Conservation (phyloP, 2,888 invertebrate species). For the Epinotia demarniana region DNA sequence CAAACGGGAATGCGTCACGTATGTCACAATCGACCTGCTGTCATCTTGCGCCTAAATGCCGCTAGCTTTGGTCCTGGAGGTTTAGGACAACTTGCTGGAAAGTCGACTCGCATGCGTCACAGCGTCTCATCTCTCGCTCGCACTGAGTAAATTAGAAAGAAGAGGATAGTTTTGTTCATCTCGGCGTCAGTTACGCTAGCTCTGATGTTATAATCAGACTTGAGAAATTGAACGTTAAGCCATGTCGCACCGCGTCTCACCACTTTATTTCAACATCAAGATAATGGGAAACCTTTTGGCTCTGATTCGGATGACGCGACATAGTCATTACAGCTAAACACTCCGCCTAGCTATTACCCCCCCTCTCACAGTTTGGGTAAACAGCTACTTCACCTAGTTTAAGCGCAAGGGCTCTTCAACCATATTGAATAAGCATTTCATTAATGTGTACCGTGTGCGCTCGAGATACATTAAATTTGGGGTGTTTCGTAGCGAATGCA, state of each 20-base stretch:
- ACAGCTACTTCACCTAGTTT: slow-evolving; percentile 11
- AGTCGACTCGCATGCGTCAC: too few relatives aligned
- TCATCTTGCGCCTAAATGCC: not conserved
- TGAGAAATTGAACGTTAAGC: not conserved
- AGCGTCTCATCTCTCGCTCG: too few relatives aligned
- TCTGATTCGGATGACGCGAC: slow-evolving; percentile 41
- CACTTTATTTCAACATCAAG: slow-evolving; percentile 29
- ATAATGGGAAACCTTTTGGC: slow-evolving; percentile 40
- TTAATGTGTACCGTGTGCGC: too few relatives aligned
- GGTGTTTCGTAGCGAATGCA: too few relatives aligned
- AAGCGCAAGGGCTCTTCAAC: not conserved
- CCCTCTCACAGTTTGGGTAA: slow-evolving; percentile 22
- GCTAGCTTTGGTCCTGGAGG: not conserved
- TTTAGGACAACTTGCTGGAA: too few relatives aligned
- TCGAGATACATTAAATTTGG: too few relatives aligned
- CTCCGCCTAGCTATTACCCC: slow-evolving; percentile 39
- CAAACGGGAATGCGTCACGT: too few relatives aligned
- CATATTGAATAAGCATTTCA: not conserved
- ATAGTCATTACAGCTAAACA: slow-evolving; percentile 44
- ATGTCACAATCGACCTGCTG: too few relatives aligned
- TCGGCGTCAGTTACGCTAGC: too few relatives aligned
- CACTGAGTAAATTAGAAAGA: too few relatives aligned
- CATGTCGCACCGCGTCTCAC: not conserved
- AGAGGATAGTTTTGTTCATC: too few relatives aligned
- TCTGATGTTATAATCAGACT: not conserved